Base-by-base conservation (phyloP, 2,888 invertebrate species). In the Melanchra persicariae region DNA sequence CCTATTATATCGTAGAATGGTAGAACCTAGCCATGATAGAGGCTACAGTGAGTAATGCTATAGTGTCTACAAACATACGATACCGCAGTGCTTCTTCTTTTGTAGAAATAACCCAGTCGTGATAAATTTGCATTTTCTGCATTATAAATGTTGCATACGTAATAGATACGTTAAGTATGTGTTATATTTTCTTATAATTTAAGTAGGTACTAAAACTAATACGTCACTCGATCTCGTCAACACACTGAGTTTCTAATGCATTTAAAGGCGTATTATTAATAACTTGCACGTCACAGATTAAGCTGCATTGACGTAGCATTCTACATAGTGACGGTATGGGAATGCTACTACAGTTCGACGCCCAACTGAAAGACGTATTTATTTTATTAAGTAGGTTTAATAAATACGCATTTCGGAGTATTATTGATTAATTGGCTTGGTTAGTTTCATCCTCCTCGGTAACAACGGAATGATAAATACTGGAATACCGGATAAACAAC, bases 401-500 rank as follows among this genome's bases (percentile, higher is more conserved):
- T 15, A 51, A 52, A 51, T 15, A 51, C 26, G 10, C 30, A n/a
- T 59, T 54, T 43, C 10, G 12, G 15, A 58, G 30, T 54, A 67
- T 24, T 47, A 34, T 24, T 19, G 22, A 47, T 59, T 59, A 59
- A 59, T 59, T 26, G 3, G n/a, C 45, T 54, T 26, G 12, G 45
- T 40, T 37, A 2, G n/a, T 24, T 34, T n/a, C 19, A 74, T 61
- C 51, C 57, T 57, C 55, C n/a, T 70, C 45, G 10, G 45, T 57
- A 15, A 37, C 40, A 26, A 43, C n/a, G 19, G n/a, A 62, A 30
- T 74, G 57, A 77, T 79, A 61, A 68, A 45, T 54, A 70, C 55
- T 57, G 64, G 72, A n/a, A 70, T 51, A 70, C 55, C 60, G 64
- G 72, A 70, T 67, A 66, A 74, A 79, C 24, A 51, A 47, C 37